Evolutionary conservation across 2,888 invertebrate genomes (phyloP).

Genomic region (Netelia virgata): DNA sequence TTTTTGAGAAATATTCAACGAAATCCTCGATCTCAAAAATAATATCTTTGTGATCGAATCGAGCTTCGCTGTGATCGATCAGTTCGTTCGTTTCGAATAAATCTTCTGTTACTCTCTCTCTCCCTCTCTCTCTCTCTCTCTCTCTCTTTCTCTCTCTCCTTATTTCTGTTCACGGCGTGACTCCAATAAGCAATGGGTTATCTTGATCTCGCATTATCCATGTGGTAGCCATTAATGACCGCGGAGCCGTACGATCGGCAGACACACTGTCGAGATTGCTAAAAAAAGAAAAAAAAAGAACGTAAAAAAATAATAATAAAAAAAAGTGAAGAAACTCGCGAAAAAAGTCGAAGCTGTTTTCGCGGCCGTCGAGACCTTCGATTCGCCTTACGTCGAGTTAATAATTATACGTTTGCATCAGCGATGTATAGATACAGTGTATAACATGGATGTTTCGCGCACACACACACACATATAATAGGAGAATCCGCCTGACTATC

Average conservation of each 20-base stretch:
- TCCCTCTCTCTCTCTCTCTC: not conserved
- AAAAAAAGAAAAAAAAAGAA: constrained; percentile 2
- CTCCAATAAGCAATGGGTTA: not conserved
- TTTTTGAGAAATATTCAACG: too few relatives aligned
- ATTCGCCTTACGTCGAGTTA: constrained; percentile 44
- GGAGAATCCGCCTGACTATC: constrained; percentile 7
- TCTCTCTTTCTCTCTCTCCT: not conserved
- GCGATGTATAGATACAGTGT: constrained; percentile 50
- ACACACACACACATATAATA: not conserved
- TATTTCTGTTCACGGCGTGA: not conserved
- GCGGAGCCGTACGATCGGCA: not conserved
- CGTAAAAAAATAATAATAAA: not conserved
- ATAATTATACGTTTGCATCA: constrained; percentile 46
- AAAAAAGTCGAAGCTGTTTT: constrained; percentile 9
- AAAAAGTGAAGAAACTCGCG: not conserved
- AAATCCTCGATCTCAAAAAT: not conserved
- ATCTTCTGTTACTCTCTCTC: not conserved
- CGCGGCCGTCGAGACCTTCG: constrained; percentile 40
- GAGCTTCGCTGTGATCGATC: not conserved
- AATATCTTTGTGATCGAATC: not conserved
- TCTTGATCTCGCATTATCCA: constrained; percentile 15
- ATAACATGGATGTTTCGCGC: constrained; percentile 33
- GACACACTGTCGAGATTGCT: constrained; percentile 1
- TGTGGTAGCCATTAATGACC: constrained; percentile 22
- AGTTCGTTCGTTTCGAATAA: constrained; percentile 1